Base-by-base conservation (phyloP, 1,140 invertebrate genomes). In the Sarcophaga bullata region DNA sequence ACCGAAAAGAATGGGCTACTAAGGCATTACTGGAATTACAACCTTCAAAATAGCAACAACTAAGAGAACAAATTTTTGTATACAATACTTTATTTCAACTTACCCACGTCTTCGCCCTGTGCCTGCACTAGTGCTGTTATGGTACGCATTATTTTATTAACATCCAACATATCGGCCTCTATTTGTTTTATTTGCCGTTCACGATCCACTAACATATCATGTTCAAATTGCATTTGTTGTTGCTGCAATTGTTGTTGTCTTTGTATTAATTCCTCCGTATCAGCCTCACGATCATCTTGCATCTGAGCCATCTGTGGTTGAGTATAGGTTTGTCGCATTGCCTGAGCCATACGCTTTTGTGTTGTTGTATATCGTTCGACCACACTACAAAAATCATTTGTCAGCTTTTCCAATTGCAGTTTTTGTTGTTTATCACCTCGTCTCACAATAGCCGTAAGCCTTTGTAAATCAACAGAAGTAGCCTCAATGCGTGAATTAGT, bases 121-220 rank as follows among this genome's bases (percentile, higher is more conserved):
- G 95, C 93, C 87, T 95, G 91, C 2, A 98, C 95, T 86, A 98
- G 90, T 68, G 92, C 93, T 6, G 94, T 94, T n/a, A 99, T 91
- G 85, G 97, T 95, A 83, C 95, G 94, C 94, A 98, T 98, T 80
- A 98, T 97, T 89, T 96, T 94, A 90, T 97, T 97, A 0, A 98
- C 95, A 90, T 98, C 97, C 81, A 96, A 90, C 81, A 98, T 95
- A 89, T 98, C 95, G 6, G 93, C 93, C 91, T 98, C 95, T 73
- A 96, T 95, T 87, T 93, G 92, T 84, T 92, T 92, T 82, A 96
- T 93, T 87, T 94, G 93, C 25, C 94, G 92, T 85, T 96, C 94
- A 58, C 94, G 92, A 83, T 96, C 95, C 46, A 95, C 84, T 62
- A 95, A 86, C 91, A 96, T 92, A 82, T 94, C 94, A 83, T 94